phyloP scores from a whole-genome alignment of 2,113 vertebrate genomes.

The Notiomystis cincta region DNA sequence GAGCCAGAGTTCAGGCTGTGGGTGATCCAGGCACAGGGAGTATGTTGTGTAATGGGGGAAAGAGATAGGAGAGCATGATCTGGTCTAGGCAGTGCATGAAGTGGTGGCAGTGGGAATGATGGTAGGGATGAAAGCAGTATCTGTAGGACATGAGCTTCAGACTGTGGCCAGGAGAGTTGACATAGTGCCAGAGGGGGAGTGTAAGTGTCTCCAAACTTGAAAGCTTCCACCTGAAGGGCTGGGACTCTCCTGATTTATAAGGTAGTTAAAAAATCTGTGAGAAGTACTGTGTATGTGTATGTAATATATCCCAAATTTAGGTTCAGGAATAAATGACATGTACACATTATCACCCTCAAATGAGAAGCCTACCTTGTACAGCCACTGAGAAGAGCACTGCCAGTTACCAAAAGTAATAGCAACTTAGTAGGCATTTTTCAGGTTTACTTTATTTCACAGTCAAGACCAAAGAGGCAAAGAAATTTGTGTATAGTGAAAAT shows the following conservation, averaged over 20 bases:
- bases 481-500: not conserved
- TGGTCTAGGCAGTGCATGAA: not conserved
- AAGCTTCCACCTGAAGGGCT: not conserved
- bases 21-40: not conserved
- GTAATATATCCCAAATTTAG: not conserved
- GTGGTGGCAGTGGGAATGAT: too few species aligned
- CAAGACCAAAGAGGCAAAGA: not conserved
- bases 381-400: not conserved
- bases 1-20: not conserved
- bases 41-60: not conserved
- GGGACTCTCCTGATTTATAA: not conserved
- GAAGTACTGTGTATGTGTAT: not conserved
- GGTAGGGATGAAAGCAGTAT: not conserved
- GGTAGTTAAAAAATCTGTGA: not conserved
- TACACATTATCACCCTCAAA: not conserved
- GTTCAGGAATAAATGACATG: not conserved
- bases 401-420: not conserved
- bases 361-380: not conserved
- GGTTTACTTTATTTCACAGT: not conserved
- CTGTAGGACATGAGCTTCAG: not conserved
- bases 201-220: accelerated
- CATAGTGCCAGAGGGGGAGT: not conserved
- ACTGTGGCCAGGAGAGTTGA: not conserved
- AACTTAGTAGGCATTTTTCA: not conserved
- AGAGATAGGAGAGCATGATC: accelerated